These are phyloP conservation scores for Drosophila austrosaltans DNA, from an alignment of 2,888 invertebrate species.

Conservation along the genomic window DNA sequence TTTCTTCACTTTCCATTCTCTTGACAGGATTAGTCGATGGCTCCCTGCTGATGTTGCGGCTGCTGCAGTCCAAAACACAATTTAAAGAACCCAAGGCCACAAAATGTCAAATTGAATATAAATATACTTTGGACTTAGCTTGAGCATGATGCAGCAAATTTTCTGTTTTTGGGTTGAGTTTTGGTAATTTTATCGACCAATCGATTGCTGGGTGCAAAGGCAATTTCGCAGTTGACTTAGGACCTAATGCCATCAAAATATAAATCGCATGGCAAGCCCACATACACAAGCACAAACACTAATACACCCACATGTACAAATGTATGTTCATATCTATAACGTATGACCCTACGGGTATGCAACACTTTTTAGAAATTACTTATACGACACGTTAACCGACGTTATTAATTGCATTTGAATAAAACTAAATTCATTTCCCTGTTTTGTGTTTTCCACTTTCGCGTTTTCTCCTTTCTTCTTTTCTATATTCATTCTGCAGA, in stretches of 20 bases:
- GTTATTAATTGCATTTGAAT: conserved; percentile 26
- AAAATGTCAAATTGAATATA: conserved; percentile 72
- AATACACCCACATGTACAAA: no score
- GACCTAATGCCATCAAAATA: conserved; percentile 66
- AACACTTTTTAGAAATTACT: conserved; percentile 6
- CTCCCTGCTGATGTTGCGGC: conserved; percentile 13
- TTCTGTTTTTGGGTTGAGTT: conserved; percentile 32
- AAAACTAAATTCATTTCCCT: neutral
- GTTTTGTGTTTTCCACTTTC: neutral
- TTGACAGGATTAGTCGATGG: conserved; percentile 5
- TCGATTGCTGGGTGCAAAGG: conserved; percentile 45
- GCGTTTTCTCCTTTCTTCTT: neutral
- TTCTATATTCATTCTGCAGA: neutral
- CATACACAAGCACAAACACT: conserved; percentile 19
- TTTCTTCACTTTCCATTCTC: conserved; percentile 29
- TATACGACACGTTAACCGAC: conserved; percentile 24
- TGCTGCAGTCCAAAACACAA: conserved; percentile 41
- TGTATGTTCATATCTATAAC: neutral
- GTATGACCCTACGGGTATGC: neutral
- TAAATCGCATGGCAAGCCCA: conserved; percentile 42
- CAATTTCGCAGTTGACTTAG: conserved; percentile 74
- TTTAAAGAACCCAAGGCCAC: conserved; percentile 52
- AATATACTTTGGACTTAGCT: conserved; percentile 50
- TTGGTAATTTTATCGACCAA: conserved; percentile 52
- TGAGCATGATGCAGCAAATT: conserved; percentile 64